Base-by-base conservation (phyloP, 1,140 invertebrate species). In the Spodoptera frugiperda region DNA sequence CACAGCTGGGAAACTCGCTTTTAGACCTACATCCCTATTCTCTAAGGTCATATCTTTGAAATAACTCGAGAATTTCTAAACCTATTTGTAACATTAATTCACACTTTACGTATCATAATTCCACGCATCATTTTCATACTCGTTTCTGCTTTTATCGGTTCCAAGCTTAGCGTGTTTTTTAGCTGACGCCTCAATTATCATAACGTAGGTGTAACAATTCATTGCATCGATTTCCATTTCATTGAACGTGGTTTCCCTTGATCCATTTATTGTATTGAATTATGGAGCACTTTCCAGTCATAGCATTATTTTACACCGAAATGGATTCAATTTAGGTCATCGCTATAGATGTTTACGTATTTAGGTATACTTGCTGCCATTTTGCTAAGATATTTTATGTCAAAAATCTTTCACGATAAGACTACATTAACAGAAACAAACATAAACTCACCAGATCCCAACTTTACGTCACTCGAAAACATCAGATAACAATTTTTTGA, bases 401-500 rank as follows among this genome's bases (percentile, higher is more conserved):
- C 12, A 49, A 61, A 61, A 73, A 33, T 76, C 63, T 75, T 65
- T 63, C 73, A 57, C 39, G 48, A 39, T 57, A 51, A 68, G 49
- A 76, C 9, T 11, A 30, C 48, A 19, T 68, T 63, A 76, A 54
- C 63, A 51, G 63, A 51, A 19, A 71, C 76, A 71, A 77, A 77
- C 71, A 33, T 63, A 77, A 76, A 68, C 55, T 61, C 39, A 74
- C 63, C 63, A 49, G 72, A 79, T 80, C 76, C 77, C 77, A 77
- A 57, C 73, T 74, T 81, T 71, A 76, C 71, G 76, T 78, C 73
- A 74, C 44, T 59, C 72, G 73, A 79, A 78, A 82, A 83, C 72
- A 82, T 80, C 65, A 75, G 73, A 81, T 75, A 86, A 79, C 73
- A 82, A 78, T 84, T 84, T 82, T 84, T 87, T 82, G 76, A 84